Conservation (phyloP, 2,113 vertebrate species). For the Polypterus senegalus region DNA sequence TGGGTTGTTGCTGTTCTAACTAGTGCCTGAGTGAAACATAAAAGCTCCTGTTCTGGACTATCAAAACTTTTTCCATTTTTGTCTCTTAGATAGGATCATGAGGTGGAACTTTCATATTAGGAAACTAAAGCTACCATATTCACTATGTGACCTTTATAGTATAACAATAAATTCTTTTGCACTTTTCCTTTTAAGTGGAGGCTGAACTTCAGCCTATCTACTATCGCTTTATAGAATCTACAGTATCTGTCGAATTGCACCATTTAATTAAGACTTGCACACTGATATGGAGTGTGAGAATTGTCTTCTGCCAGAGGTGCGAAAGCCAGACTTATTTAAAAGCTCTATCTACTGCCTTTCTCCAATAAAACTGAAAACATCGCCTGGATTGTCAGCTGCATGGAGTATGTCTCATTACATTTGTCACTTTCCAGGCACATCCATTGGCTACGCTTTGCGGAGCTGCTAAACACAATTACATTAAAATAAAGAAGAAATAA, state of each 20-base stretch:
- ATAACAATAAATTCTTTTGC: too few relatives aligned
- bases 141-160: too few relatives aligned
- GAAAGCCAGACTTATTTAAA: slow-evolving; percentile 12
- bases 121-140: too few relatives aligned
- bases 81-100: too few relatives aligned
- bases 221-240: slow-evolving; percentile 7
- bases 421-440: slow-evolving; percentile 23
- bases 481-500: slow-evolving; percentile 46
- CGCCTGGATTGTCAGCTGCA: slow-evolving; percentile 23
- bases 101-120: too few relatives aligned
- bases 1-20: too few relatives aligned
- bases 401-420: slow-evolving; percentile 23
- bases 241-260: slow-evolving; percentile 24
- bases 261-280: slow-evolving; percentile 37
- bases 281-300: slow-evolving; percentile 26
- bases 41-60: too few relatives aligned
- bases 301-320: slow-evolving; percentile 17
- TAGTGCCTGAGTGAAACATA: too few relatives aligned
- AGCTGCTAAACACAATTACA: slow-evolving; percentile 18
- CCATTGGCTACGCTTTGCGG: slow-evolving; percentile 13
- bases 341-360: slow-evolving; percentile 13
- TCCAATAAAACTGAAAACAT: slow-evolving; percentile 14
- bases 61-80: too few relatives aligned
- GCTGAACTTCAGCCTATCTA: too few relatives aligned
- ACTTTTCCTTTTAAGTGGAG: too few relatives aligned